Percentiles rank a stretch among this genome's conserved stretches.
These are phyloP conservation scores for Hypercompe scribonia DNA, from an alignment of 2,888 invertebrate genomes.

Conservation along the genomic window DNA sequence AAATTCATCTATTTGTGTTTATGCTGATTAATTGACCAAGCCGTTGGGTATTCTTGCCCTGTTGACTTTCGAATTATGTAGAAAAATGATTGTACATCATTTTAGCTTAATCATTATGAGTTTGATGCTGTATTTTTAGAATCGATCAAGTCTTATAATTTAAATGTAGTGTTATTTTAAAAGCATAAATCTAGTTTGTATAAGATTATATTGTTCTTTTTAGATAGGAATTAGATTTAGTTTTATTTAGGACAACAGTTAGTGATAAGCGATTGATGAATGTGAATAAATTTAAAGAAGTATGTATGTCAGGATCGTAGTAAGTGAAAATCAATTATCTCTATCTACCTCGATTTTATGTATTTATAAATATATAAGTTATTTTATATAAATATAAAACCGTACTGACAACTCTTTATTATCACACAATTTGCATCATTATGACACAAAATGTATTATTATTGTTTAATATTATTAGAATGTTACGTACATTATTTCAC, in stretches of 20 bases:
- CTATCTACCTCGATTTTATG: no score
- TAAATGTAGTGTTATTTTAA: not conserved
- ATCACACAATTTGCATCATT: not conserved
- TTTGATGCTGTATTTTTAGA: not conserved
- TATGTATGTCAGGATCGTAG: no score
- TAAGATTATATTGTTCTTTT: not conserved
- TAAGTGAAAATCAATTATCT: no score
- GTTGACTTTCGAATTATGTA: not conserved
- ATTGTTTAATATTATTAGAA: not conserved
- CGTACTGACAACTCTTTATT: no score
- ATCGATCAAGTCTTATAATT: not conserved
- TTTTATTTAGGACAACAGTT: not conserved
- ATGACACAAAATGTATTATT: not conserved
- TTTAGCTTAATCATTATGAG: not conserved
- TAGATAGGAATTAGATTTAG: not conserved
- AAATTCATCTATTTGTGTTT: not conserved
- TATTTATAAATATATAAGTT: not conserved
- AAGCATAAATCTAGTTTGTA: not conserved
- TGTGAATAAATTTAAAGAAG: not conserved
- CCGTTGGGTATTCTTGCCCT: not conserved
- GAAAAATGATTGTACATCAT: not conserved
- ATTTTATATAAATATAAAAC: not conserved
- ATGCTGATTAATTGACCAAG: not conserved
- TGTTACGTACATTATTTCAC: not conserved
- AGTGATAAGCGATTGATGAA: not conserved